Conservation (phyloP, 2,113 vertebrate genomes). For the Anarrhichthys ocellatus region DNA sequence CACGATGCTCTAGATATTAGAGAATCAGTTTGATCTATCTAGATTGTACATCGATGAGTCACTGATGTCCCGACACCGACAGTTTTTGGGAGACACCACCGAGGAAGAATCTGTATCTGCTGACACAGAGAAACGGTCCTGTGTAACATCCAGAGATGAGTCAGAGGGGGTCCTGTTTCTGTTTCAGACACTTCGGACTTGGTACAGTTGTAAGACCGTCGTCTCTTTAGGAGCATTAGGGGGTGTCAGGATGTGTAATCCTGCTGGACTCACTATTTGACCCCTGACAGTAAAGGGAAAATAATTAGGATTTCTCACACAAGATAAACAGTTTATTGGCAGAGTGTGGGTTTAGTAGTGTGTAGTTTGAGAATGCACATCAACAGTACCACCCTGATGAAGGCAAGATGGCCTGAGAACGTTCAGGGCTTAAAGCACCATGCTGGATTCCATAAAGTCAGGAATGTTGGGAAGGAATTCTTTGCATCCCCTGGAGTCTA, state of each 20-base stretch:
- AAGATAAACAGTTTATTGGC: neutral
- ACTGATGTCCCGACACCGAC: slow-evolving; percentile 42
- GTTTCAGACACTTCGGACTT: neutral
- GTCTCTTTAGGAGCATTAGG: neutral
- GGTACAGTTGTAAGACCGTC: neutral
- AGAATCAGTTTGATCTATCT: slow-evolving; percentile 32
- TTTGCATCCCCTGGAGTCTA: neutral
- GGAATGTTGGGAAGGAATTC: neutral
- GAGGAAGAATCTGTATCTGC: slow-evolving; percentile 44
- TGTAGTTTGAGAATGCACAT: neutral
- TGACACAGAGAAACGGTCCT: slow-evolving; percentile 42
- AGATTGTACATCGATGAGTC: slow-evolving; percentile 60
- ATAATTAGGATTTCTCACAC: neutral
- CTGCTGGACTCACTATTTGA: neutral
- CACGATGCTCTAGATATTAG: neutral
- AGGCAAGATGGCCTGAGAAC: neutral
- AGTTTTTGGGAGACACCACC: slow-evolving; percentile 35
- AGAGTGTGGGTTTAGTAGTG: neutral
- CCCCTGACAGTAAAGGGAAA: neutral
- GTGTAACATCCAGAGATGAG: slow-evolving; percentile 35
- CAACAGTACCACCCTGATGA: neutral
- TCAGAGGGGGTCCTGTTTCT: slow-evolving; percentile 17
- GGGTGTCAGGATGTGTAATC: neutral
- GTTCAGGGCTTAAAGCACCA: neutral
- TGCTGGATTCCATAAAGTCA: neutral